Evolutionary conservation across 2,797 vertebrate genomes (phyloP), one percentile per base, ranked within the genome.

Genomic region (Chelidonichthys spinosus): DNA sequence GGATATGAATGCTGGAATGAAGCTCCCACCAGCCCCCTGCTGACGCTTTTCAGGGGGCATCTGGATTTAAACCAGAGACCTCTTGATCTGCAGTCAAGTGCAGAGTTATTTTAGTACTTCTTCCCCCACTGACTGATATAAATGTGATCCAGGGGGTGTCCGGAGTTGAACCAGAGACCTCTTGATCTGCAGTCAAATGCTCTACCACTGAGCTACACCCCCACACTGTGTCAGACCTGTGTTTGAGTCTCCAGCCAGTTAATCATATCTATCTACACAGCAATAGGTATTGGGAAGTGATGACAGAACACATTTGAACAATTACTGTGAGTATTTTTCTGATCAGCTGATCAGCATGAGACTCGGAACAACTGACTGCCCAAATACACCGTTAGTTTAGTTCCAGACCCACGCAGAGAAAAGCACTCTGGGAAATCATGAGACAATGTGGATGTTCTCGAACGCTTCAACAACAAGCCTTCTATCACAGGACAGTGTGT

Each of bases 131-230:
- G 25, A 25, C 25, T 25, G 25, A 25, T 25, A 25, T 25, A 25
- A 25, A 25, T 25, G 25, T 25, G 25, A 25, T 25, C 25, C 25
- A 25, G 25, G 25, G 25, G 25, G 25, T 25, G 25, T 25, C 25
- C 2, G 67, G 90, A 86, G 92, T 94, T 93, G 92, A 94, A 95
- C 93, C 90, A 79, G 92, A 89, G 93, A 91, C 92, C 91, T 92
- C 86, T 93, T 92, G 92, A 94, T 92, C 92, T 94, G 90, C 91
- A 93, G 90, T 93, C 92, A 92, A 94, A 93, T 92, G 91, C 91
- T 93, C 92, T 92, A 90, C 92, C 92, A 92, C 93, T 94, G 92
- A 94, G 92, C 92, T 93, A 93, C 88, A 94, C 93, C 93, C 93
- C 94, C 39, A 40, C 25, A 25, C 25, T 25, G 25, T 1, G 25